Percentiles rank a stretch among this genome's conserved stretches.
Evolutionary conservation across 2,888 invertebrate species (phyloP).

Genomic region (Nymphalis urticae): DNA sequence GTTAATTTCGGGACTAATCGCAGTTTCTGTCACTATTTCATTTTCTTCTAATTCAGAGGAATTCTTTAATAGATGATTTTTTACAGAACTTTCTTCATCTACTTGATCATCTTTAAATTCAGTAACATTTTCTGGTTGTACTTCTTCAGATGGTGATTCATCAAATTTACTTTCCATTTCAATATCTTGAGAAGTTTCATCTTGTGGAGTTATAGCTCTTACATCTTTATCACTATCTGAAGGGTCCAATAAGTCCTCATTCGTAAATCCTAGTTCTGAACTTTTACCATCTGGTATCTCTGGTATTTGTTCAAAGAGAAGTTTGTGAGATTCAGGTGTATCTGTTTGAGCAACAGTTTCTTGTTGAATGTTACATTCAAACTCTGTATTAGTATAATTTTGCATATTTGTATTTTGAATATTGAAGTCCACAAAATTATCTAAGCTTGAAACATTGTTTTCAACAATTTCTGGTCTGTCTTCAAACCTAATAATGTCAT

Average conservation of each 20-base stretch:
- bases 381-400: constrained; percentile 60
- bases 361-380: constrained; percentile 60
- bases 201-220: constrained; percentile 59
- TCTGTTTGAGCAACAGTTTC: constrained; percentile 67
- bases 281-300: constrained; percentile 78
- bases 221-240: constrained; percentile 66
- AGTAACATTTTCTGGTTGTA: constrained; percentile 32
- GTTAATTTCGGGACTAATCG: constrained; percentile 20
- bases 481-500: constrained; percentile 66
- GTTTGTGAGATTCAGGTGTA: constrained; percentile 77
- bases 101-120: constrained; percentile 32
- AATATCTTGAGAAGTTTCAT: constrained; percentile 65
- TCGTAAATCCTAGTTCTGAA: constrained; percentile 71
- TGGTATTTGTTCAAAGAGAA: constrained; percentile 76
- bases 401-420: constrained; percentile 54
- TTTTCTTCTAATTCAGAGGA: constrained; percentile 25
- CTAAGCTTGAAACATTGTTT: constrained; percentile 51
- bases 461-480: constrained; percentile 53
- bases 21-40: constrained; percentile 28
- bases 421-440: constrained; percentile 61
- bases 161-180: constrained; percentile 65
- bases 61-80: constrained; percentile 14
- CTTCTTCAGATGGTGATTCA: constrained; percentile 53
- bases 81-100: constrained; percentile 25
- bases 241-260: constrained; percentile 65